Conservation (phyloP, 2,888 invertebrate species). For the Calephelis perditalis region DNA sequence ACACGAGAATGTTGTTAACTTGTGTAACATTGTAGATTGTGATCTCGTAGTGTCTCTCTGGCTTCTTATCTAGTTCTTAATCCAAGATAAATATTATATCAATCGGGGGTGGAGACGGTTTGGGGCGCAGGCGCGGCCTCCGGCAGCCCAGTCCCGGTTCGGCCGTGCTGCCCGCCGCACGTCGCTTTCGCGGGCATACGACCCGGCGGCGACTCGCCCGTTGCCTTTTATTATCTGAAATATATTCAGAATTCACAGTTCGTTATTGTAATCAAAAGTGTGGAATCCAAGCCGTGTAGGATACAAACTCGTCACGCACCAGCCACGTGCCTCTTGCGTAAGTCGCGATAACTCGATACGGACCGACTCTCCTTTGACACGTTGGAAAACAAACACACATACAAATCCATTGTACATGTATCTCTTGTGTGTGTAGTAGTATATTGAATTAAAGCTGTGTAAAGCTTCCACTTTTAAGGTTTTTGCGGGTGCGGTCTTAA, state of each 20-base stretch:
- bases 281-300: conserved; percentile 12
- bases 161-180: conserved; percentile 68
- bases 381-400: conserved; percentile 58
- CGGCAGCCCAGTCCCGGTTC: conserved; percentile 67
- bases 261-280: not conserved
- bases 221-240: conserved; percentile 43
- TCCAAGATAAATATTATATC: conserved; percentile 77
- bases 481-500: conserved; percentile 59
- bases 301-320: conserved; percentile 24
- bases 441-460: conserved; percentile 43
- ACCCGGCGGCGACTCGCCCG: conserved; percentile 65
- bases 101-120: conserved; percentile 60
- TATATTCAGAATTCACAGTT: conserved; percentile 23
- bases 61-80: conserved; percentile 70
- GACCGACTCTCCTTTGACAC: conserved; percentile 65
- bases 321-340: conserved; percentile 67
- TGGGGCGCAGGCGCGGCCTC: conserved; percentile 38
- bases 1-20: conserved; percentile 2
- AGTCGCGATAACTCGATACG: conserved; percentile 53
- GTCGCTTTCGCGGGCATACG: conserved; percentile 53
- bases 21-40: conserved; percentile 21
- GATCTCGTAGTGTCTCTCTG: conserved; percentile 41
- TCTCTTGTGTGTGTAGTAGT: conserved; percentile 39
- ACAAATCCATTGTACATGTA: conserved; percentile 65
- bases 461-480: conserved; percentile 48